phyloP scores from a whole-genome alignment of 2,113 vertebrate genomes.

The Pedetes capensis region DNA sequence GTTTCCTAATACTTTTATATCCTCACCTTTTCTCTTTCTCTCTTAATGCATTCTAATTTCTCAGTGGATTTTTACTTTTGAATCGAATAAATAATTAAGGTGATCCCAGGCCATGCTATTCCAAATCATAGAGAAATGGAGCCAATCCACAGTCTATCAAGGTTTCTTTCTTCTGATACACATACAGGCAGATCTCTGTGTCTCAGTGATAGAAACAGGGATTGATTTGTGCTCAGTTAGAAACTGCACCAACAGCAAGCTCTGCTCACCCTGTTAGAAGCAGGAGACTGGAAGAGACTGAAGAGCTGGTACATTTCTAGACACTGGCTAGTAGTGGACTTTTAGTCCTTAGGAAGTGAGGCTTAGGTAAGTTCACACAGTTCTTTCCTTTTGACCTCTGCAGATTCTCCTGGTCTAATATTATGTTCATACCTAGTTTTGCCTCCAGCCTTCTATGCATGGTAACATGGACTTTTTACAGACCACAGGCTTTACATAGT shows the following conservation, averaged over 20 bases:
- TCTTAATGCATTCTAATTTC: background rate
- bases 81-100: background rate
- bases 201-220: constrained; percentile 45
- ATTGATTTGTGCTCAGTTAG: constrained; percentile 59
- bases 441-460: background rate
- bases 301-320: background rate
- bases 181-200: background rate
- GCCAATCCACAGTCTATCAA: background rate
- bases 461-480: background rate
- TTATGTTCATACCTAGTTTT: background rate
- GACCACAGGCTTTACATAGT: background rate
- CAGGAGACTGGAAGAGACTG: background rate
- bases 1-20: constrained; percentile 19
- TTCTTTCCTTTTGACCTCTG: background rate
- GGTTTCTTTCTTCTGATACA: constrained; percentile 25
- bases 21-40: background rate
- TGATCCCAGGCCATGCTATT: background rate
- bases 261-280: background rate
- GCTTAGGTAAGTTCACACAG: constrained; percentile 9
- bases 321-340: background rate
- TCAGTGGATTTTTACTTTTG: constrained; percentile 24
- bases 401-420: background rate
- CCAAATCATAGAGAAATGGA: background rate
- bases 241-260: constrained; percentile 14
- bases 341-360: background rate